phyloP scores from a whole-genome alignment of 2,797 vertebrate genomes.

The Erithacus rubecula region DNA sequence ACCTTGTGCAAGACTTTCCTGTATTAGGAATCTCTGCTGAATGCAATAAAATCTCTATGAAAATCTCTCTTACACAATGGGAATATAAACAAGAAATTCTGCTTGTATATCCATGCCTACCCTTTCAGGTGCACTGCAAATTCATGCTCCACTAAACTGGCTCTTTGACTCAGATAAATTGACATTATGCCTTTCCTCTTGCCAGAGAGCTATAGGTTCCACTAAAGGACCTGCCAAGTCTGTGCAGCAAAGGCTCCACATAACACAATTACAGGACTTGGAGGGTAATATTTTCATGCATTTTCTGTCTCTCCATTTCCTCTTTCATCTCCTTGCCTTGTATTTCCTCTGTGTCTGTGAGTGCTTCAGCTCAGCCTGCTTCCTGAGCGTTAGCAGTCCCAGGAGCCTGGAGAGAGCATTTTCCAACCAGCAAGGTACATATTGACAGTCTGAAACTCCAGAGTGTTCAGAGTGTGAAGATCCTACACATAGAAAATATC shows the following conservation, averaged over 20 bases:
- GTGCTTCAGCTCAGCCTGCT: background rate
- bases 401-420: background rate
- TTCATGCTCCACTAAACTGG: background rate
- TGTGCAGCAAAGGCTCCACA: background rate
- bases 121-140: background rate
- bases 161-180: background rate
- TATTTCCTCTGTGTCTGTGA: background rate
- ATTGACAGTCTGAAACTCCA: background rate
- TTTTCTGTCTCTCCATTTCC: background rate
- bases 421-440: conserved; percentile 13
- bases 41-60: background rate
- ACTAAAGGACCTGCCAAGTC: background rate
- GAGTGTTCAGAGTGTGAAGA: background rate
- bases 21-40: background rate
- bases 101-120: background rate
- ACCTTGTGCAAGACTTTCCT: background rate
- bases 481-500: background rate
- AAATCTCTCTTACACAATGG: background rate
- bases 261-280: background rate
- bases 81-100: background rate
- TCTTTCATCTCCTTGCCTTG: background rate
- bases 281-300: background rate
- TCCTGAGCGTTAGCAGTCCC: background rate
- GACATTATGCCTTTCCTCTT: background rate
- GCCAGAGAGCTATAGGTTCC: background rate